Percentiles rank a stretch among this genome's conserved stretches.
These are phyloP conservation scores for Malaclemys terrapin DNA, from an alignment of 2,113 vertebrate genomes.

Conservation along the genomic window DNA sequence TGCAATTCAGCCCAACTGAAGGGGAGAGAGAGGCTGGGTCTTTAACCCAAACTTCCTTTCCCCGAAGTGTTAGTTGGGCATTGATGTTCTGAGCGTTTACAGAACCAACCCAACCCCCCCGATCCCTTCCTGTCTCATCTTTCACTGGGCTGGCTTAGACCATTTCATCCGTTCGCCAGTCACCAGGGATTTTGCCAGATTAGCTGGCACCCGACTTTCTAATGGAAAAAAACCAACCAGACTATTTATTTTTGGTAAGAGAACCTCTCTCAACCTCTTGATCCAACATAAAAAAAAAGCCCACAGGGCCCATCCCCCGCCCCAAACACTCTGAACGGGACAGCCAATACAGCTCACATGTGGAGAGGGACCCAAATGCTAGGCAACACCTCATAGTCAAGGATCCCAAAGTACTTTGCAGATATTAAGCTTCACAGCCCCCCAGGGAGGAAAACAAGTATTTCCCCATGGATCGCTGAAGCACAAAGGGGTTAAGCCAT, in stretches of 20 bases:
- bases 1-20: neutral
- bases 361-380: neutral
- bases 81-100: constrained; percentile 6
- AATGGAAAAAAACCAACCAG: neutral
- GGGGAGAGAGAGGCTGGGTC: fast-evolving
- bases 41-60: neutral
- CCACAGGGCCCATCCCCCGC: too few relatives aligned
- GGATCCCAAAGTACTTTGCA: neutral
- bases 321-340: neutral
- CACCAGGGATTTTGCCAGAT: constrained; percentile 45
- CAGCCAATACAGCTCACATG: too few relatives aligned
- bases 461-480: neutral
- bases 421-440: neutral
- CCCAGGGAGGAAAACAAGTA: neutral
- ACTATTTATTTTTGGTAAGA: neutral
- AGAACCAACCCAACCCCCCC: neutral
- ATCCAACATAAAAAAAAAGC: neutral
- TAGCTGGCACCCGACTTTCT: constrained; percentile 36
- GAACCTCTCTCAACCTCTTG: neutral
- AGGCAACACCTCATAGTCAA: neutral
- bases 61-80: neutral
- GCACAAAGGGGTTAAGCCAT: neutral
- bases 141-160: constrained; percentile 44
- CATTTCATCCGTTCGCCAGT: constrained; percentile 42
- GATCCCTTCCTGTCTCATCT: constrained; percentile 52